Percentiles rank a stretch among this genome's conserved stretches.
Conservation (phyloP, 1,140 invertebrate species). For the Ectropis grisescens region DNA sequence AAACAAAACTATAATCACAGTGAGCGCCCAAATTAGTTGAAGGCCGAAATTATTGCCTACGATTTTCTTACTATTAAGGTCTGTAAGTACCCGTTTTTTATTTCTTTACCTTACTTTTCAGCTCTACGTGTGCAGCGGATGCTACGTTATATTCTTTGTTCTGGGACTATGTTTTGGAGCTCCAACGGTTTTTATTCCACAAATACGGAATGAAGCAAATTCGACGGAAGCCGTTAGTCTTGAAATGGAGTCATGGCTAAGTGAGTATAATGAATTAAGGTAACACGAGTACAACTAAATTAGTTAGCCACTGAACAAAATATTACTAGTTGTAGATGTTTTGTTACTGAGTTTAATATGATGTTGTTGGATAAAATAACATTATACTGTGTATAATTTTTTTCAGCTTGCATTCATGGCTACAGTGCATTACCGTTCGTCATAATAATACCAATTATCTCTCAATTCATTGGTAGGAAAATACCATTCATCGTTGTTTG, state of each 20-base stretch:
- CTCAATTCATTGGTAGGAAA: constrained; percentile 18
- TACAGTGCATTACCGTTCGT: constrained; percentile 17
- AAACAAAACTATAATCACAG: no score
- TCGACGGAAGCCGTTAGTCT: constrained; percentile 5
- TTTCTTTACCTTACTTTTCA: constrained; percentile 5
- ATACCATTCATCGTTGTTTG: constrained; percentile 11
- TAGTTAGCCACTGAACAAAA: no score
- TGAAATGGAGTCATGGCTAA: constrained; percentile 15
- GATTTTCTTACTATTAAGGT: no score
- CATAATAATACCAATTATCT: constrained; percentile 16
- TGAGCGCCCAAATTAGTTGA: no score
- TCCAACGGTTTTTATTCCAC: constrained; percentile 13
- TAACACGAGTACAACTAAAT: no score
- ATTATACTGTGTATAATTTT: no score
- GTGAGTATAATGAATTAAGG: no score
- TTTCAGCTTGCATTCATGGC: constrained; percentile 18
- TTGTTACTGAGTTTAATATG: no score
- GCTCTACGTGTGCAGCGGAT: constrained; percentile 3
- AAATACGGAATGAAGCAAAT: constrained; percentile 10
- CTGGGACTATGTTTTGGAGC: constrained; percentile 9
- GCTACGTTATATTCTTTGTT: constrained; percentile 3
- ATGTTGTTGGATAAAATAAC: no score
- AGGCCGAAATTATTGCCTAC: no score
- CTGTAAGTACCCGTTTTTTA: no score
- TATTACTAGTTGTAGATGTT: no score